Conservation (phyloP, 1,140 invertebrate species). For the Papilio dardanus region DNA sequence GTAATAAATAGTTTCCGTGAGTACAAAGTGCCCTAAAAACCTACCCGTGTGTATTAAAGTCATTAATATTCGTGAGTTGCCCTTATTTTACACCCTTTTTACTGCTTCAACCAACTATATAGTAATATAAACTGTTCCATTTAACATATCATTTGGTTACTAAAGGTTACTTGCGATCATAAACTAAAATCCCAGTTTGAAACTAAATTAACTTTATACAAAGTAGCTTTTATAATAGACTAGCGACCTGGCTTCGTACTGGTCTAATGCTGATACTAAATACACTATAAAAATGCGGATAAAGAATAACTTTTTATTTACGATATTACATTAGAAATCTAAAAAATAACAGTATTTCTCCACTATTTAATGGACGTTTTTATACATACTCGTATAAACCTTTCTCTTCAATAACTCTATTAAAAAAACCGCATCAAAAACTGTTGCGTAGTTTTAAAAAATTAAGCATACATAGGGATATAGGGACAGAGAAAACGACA, state of each 20-base stretch:
- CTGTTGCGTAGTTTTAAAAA: too few relatives aligned
- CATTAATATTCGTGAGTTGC: conserved; percentile 32
- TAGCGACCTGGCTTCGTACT: not conserved
- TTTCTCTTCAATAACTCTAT: too few relatives aligned
- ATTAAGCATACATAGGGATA: too few relatives aligned
- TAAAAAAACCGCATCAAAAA: too few relatives aligned
- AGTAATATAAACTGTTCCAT: not conserved
- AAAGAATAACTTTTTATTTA: too few relatives aligned
- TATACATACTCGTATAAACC: too few relatives aligned
- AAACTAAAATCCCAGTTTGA: not conserved
- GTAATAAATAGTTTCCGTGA: conserved; percentile 55
- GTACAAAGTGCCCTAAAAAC: conserved; percentile 48
- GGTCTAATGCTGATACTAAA: too few relatives aligned
- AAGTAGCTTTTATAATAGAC: not conserved
- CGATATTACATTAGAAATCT: too few relatives aligned
- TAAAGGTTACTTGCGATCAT: not conserved
- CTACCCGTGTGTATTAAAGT: conserved; percentile 31
- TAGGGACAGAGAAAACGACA: too few relatives aligned
- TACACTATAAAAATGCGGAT: too few relatives aligned
- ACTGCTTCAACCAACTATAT: conserved; percentile 1
- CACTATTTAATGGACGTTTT: too few relatives aligned
- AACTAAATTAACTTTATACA: not conserved
- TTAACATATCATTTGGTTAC: not conserved
- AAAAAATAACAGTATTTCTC: too few relatives aligned
- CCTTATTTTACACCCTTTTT: conserved; percentile 23